phyloP scores from a whole-genome alignment of 2,888 invertebrate genomes.

The Caenorhabditis drosophilae region DNA sequence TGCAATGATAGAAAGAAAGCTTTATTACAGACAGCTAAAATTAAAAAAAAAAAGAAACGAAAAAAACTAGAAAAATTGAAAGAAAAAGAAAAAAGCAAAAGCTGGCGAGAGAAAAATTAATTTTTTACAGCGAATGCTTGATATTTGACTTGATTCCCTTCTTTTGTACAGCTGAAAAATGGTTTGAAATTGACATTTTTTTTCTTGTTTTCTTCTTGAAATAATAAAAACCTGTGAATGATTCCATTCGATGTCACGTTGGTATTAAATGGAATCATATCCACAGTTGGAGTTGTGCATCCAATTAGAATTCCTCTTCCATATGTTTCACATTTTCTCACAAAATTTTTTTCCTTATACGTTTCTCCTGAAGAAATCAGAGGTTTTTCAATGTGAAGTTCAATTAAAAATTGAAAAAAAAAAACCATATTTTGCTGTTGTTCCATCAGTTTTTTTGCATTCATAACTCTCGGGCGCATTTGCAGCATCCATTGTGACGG shows the following conservation, averaged over 20 bases:
- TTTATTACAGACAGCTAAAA: conserved; percentile 14
- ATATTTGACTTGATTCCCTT: conserved; percentile 30
- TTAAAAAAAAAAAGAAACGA: not conserved
- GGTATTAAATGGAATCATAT: conserved; percentile 20
- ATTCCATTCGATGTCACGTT: conserved; percentile 24
- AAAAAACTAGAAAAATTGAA: not conserved
- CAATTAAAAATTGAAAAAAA: too few relatives aligned
- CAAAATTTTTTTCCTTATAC: conserved; percentile 28
- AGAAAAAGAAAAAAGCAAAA: not conserved
- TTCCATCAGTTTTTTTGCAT: conserved; percentile 28
- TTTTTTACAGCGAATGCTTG: conserved; percentile 7
- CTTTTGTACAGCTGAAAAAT: conserved; percentile 18
- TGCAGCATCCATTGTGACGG: conserved; percentile 43
- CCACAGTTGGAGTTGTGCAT: conserved; percentile 20
- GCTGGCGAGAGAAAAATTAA: not conserved
- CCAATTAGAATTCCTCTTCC: conserved; percentile 13
- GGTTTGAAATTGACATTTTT: not conserved
- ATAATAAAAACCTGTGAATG: conserved; percentile 9
- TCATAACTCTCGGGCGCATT: conserved; percentile 30
- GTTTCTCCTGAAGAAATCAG: conserved; percentile 16
- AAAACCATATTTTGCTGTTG: conserved; percentile 26
- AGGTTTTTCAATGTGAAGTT: too few relatives aligned
- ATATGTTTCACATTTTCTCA: not conserved
- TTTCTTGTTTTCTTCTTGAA: not conserved
- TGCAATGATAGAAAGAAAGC: conserved; percentile 4